Base-by-base conservation (phyloP, 2,888 invertebrate species). In the Portevinia maculata region DNA sequence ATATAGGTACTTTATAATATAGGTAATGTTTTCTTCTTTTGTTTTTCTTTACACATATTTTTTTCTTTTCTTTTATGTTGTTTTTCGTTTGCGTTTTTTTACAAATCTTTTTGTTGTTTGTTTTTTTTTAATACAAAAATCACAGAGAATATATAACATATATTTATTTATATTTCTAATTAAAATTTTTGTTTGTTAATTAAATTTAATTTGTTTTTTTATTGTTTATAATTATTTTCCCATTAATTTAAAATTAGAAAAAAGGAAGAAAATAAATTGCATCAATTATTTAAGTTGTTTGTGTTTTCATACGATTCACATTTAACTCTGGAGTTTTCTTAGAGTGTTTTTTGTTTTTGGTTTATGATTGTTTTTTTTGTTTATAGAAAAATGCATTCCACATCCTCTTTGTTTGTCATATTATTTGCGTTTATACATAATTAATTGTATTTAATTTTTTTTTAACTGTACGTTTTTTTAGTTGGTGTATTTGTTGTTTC, bases 101-200 rank as follows among this genome's bases (percentile, higher is more conserved):
- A 44, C 70, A 71, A 65, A 62, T 79, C 71, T 60, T 73, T 79
- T 79, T 79, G 57, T 84, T 69, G 60, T 79, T 79, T 79, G 57
- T 83, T 83, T 84, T 74, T 84, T 62, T 79, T 84, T 78, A 79
- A 79, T 84, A 76, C 84, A 84, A 84, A 84, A 84, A 84, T 84
- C 84, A 84, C 84, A 84, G 84, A 84, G 81, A 84, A 84, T 84
- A 84, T 81, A 75, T 79, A 79, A 79, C 70, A 79, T 84, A 71
- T 79, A 79, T 65, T 78, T 78, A 67, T 74, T 57, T 79, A 69
- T 84, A 46, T 74, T 67, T 84, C 67, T 83, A 57, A 79, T 74
- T 74, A 59, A 65, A 71, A 57, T 65, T 57, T 65, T 55, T 67
- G 57, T 39, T 53, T 64, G 48, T 74, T 62, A 48, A 75, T 79